Conservation (phyloP, 2,113 vertebrate species). For the Thunnus maccoyii region DNA sequence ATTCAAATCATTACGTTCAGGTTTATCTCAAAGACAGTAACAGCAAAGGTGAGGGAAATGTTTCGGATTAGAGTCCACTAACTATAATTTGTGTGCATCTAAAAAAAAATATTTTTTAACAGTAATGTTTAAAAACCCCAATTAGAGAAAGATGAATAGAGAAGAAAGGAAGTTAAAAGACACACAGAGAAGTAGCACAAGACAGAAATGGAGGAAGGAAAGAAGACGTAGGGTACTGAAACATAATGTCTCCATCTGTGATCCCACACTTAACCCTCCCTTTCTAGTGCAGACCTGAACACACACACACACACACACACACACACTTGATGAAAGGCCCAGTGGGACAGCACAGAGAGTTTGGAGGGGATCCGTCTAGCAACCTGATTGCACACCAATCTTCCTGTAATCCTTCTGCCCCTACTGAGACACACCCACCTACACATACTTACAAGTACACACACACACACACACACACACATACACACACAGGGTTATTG, state of each 20-base stretch:
- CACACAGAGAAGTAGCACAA: neutral
- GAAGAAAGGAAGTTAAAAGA: neutral
- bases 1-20: neutral
- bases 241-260: constrained; percentile 65
- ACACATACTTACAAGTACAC: constrained; percentile 38
- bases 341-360: constrained; percentile 78
- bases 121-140: neutral
- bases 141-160: neutral
- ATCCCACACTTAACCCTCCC: constrained; percentile 52
- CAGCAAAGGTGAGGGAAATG: neutral
- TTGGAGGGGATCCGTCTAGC: constrained; percentile 63
- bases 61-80: too few relatives aligned
- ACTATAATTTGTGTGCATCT: too few relatives aligned
- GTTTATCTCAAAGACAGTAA: neutral
- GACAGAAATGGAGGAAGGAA: constrained; percentile 1
- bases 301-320: constrained; percentile 46
- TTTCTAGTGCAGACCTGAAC: constrained; percentile 28
- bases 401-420: constrained; percentile 77
- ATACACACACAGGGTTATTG: neutral
- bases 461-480: constrained; percentile 10
- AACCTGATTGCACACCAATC: constrained; percentile 77
- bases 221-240: constrained; percentile 22
- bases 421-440: constrained; percentile 43
- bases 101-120: neutral
- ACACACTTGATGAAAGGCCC: constrained; percentile 75